Conservation (phyloP, 1,140 invertebrate genomes). For the Nomia melanderi region DNA sequence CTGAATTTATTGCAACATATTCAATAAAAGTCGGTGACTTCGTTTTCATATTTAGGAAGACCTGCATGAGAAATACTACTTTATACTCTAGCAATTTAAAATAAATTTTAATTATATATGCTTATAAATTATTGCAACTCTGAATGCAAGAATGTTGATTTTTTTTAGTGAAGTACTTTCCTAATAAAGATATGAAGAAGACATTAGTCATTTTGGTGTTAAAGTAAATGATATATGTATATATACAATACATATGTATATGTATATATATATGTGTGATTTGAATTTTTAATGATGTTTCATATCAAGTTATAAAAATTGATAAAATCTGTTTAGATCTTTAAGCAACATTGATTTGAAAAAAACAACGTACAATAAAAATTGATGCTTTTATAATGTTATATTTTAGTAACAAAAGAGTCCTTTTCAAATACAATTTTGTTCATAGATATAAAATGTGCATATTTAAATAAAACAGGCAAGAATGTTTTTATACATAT, state of each 20-base stretch:
- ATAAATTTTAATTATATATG: slow-evolving; percentile 7
- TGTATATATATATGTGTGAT: slow-evolving; percentile 20
- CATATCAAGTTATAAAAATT: slow-evolving; percentile 10
- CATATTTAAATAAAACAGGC: neutral
- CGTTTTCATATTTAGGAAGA: slow-evolving; percentile 30
- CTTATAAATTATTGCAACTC: slow-evolving; percentile 29
- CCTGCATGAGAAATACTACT: slow-evolving; percentile 25
- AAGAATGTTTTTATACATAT: neutral
- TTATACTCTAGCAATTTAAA: neutral
- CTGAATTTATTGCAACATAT: slow-evolving; percentile 39
- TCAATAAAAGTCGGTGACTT: slow-evolving; percentile 3
- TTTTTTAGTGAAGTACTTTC: slow-evolving; percentile 1
- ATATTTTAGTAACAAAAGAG: neutral
- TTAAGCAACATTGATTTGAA: slow-evolving; percentile 9
- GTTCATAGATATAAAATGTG: neutral
- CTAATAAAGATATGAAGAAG: neutral
- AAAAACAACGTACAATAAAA: slow-evolving; percentile 1
- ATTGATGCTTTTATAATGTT: slow-evolving; percentile 3
- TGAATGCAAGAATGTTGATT: neutral
- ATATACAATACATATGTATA: too few species aligned
- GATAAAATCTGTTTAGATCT: neutral
- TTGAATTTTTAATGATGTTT: slow-evolving; percentile 24
- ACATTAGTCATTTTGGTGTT: slow-evolving; percentile 1
- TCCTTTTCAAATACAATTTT: neutral
- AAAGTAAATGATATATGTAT: neutral